A percentile compares a stretch with the other conserved stretches of the same genome.
phyloP scores from a whole-genome alignment of 2,113 vertebrate species.

The Oryzias celebensis region DNA sequence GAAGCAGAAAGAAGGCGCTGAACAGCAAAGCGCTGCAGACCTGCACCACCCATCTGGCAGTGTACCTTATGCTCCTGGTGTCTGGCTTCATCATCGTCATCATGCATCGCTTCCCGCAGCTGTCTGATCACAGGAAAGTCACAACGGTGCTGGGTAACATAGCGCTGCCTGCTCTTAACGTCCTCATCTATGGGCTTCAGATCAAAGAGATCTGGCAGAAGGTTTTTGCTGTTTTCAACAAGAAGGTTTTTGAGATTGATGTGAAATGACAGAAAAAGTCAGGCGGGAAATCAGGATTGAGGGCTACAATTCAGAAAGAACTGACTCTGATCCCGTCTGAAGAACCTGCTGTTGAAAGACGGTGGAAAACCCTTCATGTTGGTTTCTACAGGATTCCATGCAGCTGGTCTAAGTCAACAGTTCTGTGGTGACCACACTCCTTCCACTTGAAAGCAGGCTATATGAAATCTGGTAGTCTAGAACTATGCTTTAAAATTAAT shows the following conservation, averaged over 20 bases:
- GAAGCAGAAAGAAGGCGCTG: slow-evolving; percentile 54
- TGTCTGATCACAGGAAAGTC: slow-evolving; percentile 51
- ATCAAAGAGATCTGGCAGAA: slow-evolving; percentile 48
- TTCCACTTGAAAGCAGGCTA: too few species aligned
- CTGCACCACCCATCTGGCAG: slow-evolving; percentile 63
- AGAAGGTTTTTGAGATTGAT: neutral
- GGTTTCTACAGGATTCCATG: too few species aligned
- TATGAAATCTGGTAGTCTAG: too few species aligned
- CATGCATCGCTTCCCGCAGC: slow-evolving; percentile 61
- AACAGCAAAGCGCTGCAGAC: slow-evolving; percentile 71
- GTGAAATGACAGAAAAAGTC: slow-evolving; percentile 12
- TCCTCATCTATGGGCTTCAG: slow-evolving; percentile 61
- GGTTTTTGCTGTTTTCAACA: neutral
- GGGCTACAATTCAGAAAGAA: neutral
- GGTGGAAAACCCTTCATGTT: too few species aligned
- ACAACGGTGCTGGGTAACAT: slow-evolving; percentile 33
- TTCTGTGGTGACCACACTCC: too few species aligned
- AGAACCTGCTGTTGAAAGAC: neutral
- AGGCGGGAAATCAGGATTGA: slow-evolving; percentile 5
- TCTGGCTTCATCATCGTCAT: slow-evolving; percentile 14
- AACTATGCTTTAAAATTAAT: too few species aligned
- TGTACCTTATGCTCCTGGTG: slow-evolving; percentile 31
- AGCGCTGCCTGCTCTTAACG: slow-evolving; percentile 41
- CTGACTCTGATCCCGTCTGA: neutral
- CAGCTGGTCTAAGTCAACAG: too few species aligned